A percentile compares a stretch with the other conserved stretches of the same genome.
Evolutionary conservation across 2,888 invertebrate genomes (phyloP).

Genomic region (Erebia aethiops): DNA sequence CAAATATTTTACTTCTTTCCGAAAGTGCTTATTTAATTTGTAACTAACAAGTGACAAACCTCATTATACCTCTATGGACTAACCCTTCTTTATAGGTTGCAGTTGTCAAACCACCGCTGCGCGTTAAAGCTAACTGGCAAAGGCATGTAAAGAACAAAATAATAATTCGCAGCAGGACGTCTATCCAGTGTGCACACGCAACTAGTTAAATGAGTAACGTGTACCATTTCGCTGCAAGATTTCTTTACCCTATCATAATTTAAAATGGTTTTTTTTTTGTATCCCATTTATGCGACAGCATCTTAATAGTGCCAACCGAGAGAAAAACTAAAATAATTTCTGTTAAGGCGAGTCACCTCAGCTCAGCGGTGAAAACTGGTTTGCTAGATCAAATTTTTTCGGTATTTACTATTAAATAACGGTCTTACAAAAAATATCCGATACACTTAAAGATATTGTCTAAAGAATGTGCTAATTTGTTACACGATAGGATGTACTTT

Average conservation of each 20-base stretch:
- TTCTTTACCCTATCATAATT: constrained; percentile 10
- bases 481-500: no score
- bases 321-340: no score
- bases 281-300: neutral
- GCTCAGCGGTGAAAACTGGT: no score
- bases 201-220: constrained; percentile 3
- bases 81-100: neutral
- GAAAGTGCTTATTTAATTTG: neutral
- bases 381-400: no score
- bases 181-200: constrained; percentile 31
- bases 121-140: constrained; percentile 15
- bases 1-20: neutral
- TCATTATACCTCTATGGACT: no score
- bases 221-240: constrained; percentile 29
- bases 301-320: no score
- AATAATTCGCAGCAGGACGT: constrained; percentile 34
- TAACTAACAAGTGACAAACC: neutral
- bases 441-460: no score
- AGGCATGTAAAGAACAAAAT: constrained; percentile 35
- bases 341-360: no score
- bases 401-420: no score
- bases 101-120: constrained; percentile 2
- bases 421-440: no score
- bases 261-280: neutral
- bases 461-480: no score